Percentiles rank a stretch among this genome's conserved stretches.
Conservation (phyloP, 2,113 vertebrate genomes). For the Circaetus cinerascens region DNA sequence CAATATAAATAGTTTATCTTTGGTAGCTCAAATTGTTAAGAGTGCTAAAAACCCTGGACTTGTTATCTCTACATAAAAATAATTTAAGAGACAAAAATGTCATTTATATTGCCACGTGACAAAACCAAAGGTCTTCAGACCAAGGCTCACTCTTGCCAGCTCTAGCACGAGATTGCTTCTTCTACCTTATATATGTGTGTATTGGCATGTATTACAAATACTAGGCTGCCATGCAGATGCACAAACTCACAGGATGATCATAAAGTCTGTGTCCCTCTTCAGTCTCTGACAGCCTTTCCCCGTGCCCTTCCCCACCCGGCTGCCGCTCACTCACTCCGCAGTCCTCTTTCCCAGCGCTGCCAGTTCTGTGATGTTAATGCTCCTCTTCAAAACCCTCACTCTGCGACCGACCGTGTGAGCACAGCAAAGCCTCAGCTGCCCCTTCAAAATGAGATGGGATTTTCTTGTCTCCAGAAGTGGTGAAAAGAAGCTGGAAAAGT, state of each 20-base stretch:
- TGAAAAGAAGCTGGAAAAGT: not conserved
- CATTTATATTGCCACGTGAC: not conserved
- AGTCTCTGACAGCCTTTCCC: fast-evolving
- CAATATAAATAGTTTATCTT: not conserved
- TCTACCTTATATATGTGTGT: fast-evolving
- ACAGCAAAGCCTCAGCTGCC: not conserved
- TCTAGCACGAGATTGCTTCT: not conserved
- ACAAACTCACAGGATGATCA: not conserved
- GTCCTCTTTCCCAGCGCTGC: not conserved
- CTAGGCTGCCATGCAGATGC: not conserved
- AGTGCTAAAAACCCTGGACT: not conserved
- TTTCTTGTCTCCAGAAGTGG: not conserved
- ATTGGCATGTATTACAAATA: not conserved
- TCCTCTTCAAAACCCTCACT: not conserved
- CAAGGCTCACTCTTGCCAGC: not conserved
- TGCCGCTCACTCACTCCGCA: fast-evolving
- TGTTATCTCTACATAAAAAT: not conserved
- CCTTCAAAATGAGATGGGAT: not conserved
- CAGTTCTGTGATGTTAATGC: not conserved
- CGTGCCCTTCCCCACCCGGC: not conserved
- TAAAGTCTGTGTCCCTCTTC: not conserved
- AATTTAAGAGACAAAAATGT: not conserved
- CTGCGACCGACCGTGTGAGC: fast-evolving
- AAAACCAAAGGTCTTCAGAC: not conserved
- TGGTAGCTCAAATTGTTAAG: not conserved